Percentiles rank a stretch among this genome's conserved stretches.
These are phyloP conservation scores for Aurelia sp. DNA, from an alignment of 30 jellyfish, hydroid and myxozoan species.

Conservation along the genomic window DNA sequence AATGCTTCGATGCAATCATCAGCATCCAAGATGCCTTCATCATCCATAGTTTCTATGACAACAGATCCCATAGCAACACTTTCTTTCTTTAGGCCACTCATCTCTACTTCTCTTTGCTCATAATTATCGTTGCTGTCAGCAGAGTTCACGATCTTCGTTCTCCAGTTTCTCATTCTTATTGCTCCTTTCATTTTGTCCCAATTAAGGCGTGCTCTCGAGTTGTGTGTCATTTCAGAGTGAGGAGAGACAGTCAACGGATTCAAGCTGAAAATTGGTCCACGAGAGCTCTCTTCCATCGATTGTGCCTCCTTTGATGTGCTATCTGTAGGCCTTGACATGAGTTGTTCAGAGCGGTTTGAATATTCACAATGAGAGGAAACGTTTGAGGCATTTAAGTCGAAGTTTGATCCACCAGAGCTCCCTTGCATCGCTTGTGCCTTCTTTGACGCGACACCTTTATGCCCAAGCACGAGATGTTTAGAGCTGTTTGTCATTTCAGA, in stretches of 20 bases:
- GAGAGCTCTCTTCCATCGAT: too few species aligned
- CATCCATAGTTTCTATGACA: not conserved
- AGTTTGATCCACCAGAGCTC: too few species aligned
- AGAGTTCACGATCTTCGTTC: not conserved
- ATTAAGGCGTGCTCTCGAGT: not conserved
- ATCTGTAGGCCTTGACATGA: too few species aligned
- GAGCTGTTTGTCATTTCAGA: not conserved
- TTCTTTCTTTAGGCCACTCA: not conserved
- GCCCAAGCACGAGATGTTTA: not conserved
- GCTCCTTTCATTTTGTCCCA: conserved; percentile 7
- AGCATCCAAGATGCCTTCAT: not conserved
- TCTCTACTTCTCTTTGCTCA: not conserved
- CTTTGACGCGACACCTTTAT: too few species aligned
- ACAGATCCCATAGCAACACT: not conserved
- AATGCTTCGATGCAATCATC: conserved; percentile 16
- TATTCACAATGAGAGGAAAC: too few species aligned
- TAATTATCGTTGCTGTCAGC: not conserved
- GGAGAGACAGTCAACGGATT: too few species aligned
- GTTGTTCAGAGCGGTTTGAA: not conserved
- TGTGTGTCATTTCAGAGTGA: too few species aligned
- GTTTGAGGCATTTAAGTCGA: too few species aligned
- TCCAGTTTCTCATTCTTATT: not conserved
- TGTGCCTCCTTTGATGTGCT: too few species aligned
- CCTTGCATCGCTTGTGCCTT: too few species aligned
- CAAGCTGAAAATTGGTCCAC: too few species aligned